phyloP scores from a whole-genome alignment of 2,797 vertebrate species.

The Erethizon dorsatum region DNA sequence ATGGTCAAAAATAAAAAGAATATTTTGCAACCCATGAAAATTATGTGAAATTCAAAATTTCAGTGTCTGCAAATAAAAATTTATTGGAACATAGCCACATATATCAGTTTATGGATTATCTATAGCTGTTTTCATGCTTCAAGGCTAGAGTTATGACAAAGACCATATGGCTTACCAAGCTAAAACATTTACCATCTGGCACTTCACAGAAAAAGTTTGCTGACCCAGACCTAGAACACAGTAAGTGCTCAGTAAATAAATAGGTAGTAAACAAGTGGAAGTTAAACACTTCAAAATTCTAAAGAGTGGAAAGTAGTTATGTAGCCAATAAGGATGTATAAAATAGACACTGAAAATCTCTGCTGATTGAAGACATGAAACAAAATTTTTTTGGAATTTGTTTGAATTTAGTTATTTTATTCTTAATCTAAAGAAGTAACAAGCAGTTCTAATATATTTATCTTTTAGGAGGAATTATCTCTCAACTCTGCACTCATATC shows the following conservation, averaged over 20 bases:
- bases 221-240: neutral
- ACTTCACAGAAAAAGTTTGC: conserved; percentile 13
- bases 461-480: neutral
- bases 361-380: neutral
- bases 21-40: conserved; percentile 47
- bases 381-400: conserved; percentile 30
- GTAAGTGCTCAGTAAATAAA: conserved; percentile 26
- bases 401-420: conserved; percentile 30
- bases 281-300: conserved; percentile 10
- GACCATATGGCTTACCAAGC: neutral
- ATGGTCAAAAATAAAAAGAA: neutral
- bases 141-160: conserved; percentile 15
- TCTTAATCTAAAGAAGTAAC: neutral
- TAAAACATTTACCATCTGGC: conserved; percentile 27
- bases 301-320: conserved; percentile 33
- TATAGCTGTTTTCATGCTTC: neutral
- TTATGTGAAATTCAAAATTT: conserved; percentile 56
- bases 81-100: neutral
- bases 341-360: conserved; percentile 26
- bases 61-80: conserved; percentile 19
- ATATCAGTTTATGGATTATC: conserved; percentile 1
- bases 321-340: neutral
- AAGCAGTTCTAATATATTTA: neutral
- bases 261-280: neutral
- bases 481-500: neutral